Conservation (phyloP, 2,797 vertebrate species). For the Fundulus diaphanus region DNA sequence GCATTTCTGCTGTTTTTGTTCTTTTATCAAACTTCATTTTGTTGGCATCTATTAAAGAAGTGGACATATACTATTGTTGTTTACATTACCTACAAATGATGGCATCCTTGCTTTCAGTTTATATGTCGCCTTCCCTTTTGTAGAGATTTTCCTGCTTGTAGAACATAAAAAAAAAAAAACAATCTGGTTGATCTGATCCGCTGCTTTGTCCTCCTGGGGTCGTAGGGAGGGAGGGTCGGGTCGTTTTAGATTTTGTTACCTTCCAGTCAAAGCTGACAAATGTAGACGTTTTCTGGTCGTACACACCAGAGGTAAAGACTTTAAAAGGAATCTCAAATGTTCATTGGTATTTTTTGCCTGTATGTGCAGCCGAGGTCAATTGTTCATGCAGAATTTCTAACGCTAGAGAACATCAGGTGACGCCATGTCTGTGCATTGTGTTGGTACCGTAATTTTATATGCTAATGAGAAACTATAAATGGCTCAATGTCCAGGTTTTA, state of each 20-base stretch:
- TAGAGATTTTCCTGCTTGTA: conserved; percentile 9
- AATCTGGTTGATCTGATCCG: neutral
- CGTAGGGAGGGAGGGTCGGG: neutral
- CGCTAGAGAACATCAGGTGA: neutral
- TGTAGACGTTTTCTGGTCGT: neutral
- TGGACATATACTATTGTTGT: conserved; percentile 4
- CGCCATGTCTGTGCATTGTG: conserved; percentile 1
- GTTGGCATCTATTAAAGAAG: conserved; percentile 21
- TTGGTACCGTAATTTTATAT: conserved; percentile 7
- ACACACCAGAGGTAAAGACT: neutral
- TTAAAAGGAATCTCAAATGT: neutral
- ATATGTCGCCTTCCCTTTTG: neutral
- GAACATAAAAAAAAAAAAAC: neutral
- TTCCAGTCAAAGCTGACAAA: neutral
- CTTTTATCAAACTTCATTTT: conserved; percentile 17
- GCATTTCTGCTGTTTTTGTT: conserved; percentile 4
- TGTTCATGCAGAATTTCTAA: neutral
- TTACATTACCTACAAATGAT: conserved; percentile 1
- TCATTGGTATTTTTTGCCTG: neutral
- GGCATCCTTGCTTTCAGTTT: neutral
- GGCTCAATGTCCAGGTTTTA: conserved; percentile 10
- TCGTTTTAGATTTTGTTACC: no score
- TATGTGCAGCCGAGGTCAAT: neutral
- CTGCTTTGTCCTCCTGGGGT: conserved; percentile 11
- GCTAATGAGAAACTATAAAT: neutral